Base-by-base conservation (phyloP, 2,113 vertebrate genomes). In the Meles meles region DNA sequence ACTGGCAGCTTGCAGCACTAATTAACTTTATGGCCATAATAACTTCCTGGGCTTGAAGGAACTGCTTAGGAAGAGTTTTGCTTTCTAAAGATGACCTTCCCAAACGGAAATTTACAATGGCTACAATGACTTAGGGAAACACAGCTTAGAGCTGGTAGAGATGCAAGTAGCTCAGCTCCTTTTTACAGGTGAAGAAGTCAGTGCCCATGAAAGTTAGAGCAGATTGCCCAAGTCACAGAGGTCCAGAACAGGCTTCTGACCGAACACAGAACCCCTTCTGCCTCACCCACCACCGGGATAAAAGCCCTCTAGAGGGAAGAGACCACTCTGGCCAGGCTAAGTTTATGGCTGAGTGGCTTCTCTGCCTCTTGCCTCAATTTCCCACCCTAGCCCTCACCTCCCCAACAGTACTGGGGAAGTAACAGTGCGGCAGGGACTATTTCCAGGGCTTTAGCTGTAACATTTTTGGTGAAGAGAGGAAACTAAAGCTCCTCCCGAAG, bases 1-100 rank as follows among this genome's bases (percentile, higher is more conserved):
- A 67, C 44, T 29, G 52, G 83, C 61, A 93, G 47, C 69, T 82
- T 79, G 52, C 8, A 47, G 89, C 91, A 81, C 34, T 39, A 42
- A 94, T 65, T 85, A 88, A 72, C 55, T 74, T 95, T 86, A 59
- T 42, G 72, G 44, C 44, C 37, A 9, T 76, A 72, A 72, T 81
- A 86, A 72, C 14, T 90, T 90, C 71, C 81, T 49, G 74, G 8
- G 15, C 71, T 95, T 83, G 34, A 84, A 97, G 57, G 87, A 86
- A 47, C 23, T 96, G 42, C 80, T 44, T 55, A 86, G 49, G 23
- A 31, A 89, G 72, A 95, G 20, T 27, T 49, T 39, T 77, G 37
- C 87, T 96, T 94, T 96, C 93, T 76, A 93, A 96, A 90, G 69
- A 84, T 52, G 76, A 83, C 76, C 91, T 92, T 96, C 94, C 80